Evolutionary conservation across 2,888 invertebrate genomes (phyloP).

Genomic region (Octodonta nipae): DNA sequence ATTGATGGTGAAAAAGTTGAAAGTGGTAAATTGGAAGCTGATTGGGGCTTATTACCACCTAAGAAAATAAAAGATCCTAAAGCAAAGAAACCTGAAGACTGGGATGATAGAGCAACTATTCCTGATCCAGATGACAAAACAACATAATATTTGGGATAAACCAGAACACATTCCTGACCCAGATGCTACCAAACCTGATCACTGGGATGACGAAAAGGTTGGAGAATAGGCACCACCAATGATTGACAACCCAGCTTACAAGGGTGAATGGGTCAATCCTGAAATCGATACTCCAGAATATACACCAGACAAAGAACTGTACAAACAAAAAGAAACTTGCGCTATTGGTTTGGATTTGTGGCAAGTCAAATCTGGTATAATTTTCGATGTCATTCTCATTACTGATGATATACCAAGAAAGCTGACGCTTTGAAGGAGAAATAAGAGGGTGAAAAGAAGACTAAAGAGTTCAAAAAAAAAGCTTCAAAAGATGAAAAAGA

Average conservation of each 20-base stretch:
- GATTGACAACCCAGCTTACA: conserved; percentile 98
- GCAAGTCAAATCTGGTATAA: conserved; percentile 98
- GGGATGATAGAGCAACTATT: conserved; percentile 87
- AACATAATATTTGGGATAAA: conserved; percentile 98
- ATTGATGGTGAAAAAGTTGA: conserved; percentile 95
- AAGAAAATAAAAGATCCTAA: conserved; percentile 95
- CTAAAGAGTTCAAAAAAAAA: conserved; percentile 74
- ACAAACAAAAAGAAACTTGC: conserved; percentile 80
- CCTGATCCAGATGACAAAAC: conserved; percentile 91
- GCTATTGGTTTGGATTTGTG: conserved; percentile 88
- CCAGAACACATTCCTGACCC: conserved; percentile 97
- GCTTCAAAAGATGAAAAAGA: conserved; percentile 65
- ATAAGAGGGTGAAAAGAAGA: conserved; percentile 87
- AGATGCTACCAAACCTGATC: conserved; percentile 92
- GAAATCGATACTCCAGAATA: conserved; percentile 99
- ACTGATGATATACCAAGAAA: conserved; percentile 77
- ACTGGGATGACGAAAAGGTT: conserved; percentile 92
- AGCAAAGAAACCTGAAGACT: conserved; percentile 93
- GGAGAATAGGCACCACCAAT: conserved; percentile 98
- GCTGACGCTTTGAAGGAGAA: conserved; percentile 54
- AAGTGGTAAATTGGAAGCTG: conserved; percentile 83
- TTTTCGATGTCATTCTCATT: conserved; percentile 92
- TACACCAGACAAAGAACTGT: conserved; percentile 66
- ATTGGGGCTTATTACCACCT: conserved; percentile 95
- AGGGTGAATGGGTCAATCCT: conserved; percentile 98